phyloP scores from a whole-genome alignment of 2,113 vertebrate species.

The Sturnus vulgaris region DNA sequence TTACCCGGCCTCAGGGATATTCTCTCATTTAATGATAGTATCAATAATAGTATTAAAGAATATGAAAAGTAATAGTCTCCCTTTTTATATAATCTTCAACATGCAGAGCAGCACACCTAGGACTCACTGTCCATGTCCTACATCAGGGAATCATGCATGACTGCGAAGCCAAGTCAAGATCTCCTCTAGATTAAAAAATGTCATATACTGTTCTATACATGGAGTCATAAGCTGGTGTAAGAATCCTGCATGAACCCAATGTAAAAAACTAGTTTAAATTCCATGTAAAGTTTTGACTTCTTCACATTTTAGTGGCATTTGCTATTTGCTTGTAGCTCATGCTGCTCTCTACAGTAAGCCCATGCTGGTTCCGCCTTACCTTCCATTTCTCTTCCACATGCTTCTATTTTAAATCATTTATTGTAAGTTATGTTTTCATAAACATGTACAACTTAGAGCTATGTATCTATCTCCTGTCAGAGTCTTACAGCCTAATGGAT shows the following conservation, averaged over 20 bases:
- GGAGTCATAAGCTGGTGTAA: not conserved
- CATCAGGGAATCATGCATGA: not conserved
- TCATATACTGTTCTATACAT: not conserved
- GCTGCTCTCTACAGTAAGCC: not conserved
- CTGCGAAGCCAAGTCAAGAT: not conserved
- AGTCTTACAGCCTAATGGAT: not conserved
- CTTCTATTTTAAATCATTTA: not conserved
- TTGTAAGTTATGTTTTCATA: not conserved
- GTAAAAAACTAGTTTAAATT: not conserved
- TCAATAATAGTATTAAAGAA: not conserved
- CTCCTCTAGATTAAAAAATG: not conserved
- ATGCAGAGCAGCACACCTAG: not conserved
- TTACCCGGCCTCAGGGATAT: not conserved
- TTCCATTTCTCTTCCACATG: not conserved
- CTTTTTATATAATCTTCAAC: not conserved
- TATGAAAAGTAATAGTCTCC: not conserved
- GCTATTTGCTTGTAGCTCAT: not conserved
- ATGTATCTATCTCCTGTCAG: not conserved
- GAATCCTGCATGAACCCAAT: not conserved
- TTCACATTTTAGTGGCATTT: not conserved
- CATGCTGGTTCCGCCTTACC: not conserved
- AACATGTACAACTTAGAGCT: not conserved
- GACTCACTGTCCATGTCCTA: not conserved
- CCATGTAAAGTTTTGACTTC: not conserved
- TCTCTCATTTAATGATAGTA: constrained; percentile 27